Percentiles rank a stretch among this genome's conserved stretches.
Evolutionary conservation across 1,140 invertebrate species (phyloP).

Genomic region (Lamellibrachia luymesi): DNA sequence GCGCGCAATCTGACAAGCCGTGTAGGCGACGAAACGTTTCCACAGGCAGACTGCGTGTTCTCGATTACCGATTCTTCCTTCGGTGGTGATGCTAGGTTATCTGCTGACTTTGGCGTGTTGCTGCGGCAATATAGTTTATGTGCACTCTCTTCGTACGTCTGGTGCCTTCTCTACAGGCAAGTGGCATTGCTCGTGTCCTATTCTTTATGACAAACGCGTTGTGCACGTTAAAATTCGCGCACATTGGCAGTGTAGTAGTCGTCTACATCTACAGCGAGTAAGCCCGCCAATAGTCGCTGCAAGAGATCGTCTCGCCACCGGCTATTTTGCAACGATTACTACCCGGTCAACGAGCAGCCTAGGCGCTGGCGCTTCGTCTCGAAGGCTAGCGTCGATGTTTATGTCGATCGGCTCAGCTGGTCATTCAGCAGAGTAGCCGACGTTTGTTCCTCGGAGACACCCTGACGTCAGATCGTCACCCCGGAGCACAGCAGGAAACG

Average conservation of each 20-base stretch:
- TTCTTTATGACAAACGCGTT: not conserved
- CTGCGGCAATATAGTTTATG: not conserved
- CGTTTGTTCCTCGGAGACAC: not conserved
- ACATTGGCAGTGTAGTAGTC: not conserved
- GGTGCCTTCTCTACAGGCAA: too few species aligned
- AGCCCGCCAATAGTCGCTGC: not conserved
- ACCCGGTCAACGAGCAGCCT: not conserved
- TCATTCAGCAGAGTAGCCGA: not conserved
- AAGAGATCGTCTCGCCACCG: not conserved
- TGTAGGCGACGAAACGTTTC: not conserved
- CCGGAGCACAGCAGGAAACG: not conserved
- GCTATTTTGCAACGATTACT: not conserved
- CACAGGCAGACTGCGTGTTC: not conserved
- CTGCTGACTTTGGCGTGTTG: not conserved
- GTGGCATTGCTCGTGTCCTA: not conserved
- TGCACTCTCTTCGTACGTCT: not conserved
- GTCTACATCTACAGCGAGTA: not conserved
- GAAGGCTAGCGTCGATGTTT: not conserved
- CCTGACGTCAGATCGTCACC: not conserved
- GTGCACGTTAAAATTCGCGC: not conserved
- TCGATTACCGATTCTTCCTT: too few species aligned
- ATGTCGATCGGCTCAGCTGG: not conserved
- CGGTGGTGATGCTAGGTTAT: not conserved
- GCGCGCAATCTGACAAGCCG: not conserved
- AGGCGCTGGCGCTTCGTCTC: not conserved